These are phyloP conservation scores for Ploceus nigricollis DNA, from an alignment of 2,113 vertebrate species.

Conservation along the genomic window DNA sequence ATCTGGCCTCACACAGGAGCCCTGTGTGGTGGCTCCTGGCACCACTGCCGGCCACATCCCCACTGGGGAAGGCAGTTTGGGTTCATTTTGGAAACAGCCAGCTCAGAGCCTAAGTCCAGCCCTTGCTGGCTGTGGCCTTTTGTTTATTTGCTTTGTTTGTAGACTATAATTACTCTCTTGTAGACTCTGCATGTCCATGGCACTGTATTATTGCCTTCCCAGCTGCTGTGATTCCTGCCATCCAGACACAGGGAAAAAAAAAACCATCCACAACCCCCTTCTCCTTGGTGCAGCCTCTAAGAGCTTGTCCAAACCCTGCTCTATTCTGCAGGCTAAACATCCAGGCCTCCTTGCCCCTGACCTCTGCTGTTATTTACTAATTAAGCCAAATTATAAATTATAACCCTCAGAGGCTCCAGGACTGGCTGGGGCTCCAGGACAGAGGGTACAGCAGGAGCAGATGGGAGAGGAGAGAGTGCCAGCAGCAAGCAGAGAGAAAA, in stretches of 20 bases:
- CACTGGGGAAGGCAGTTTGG: not conserved
- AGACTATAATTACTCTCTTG: not conserved
- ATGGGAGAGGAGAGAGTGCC: not conserved
- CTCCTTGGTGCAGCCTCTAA: not conserved
- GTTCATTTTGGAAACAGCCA: constrained; percentile 1
- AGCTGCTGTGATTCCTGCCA: not conserved
- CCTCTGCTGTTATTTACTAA: constrained; percentile 3
- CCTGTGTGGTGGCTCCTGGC: not conserved
- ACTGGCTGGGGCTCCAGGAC: not conserved
- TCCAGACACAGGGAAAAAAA: not conserved
- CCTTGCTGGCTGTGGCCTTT: not conserved
- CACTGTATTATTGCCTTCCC: not conserved
- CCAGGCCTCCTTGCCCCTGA: not conserved
- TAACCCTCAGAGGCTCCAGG: not conserved
- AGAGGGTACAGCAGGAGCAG: not conserved
- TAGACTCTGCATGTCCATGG: not conserved
- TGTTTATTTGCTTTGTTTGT: not conserved
- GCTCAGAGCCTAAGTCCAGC: not conserved
- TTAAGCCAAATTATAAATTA: not conserved
- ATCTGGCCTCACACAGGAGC: not conserved
- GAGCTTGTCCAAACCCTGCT: not conserved
- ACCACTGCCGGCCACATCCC: not conserved
- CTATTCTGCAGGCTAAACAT: not conserved
- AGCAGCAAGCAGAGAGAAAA: not conserved
- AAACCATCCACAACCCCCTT: not conserved